These are phyloP conservation scores for Saguinus imperator DNA, from an alignment of 2,113 vertebrate species.

Conservation along the genomic window DNA sequence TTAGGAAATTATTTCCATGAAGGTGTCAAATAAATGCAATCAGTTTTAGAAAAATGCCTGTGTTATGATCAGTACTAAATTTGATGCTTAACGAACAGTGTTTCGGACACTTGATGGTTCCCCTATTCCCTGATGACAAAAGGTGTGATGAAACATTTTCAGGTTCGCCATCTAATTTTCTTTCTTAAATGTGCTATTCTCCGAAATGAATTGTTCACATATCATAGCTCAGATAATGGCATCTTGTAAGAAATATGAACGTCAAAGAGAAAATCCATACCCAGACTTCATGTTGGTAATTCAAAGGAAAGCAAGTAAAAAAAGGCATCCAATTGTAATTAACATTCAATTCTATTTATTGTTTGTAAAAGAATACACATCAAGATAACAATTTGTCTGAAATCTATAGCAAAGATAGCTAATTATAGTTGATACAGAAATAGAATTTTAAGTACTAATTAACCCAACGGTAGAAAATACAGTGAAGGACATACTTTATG, in stretches of 20 bases:
- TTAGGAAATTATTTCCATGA: background rate
- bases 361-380: conserved; percentile 14
- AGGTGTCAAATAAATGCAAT: background rate
- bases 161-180: background rate
- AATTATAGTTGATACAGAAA: background rate
- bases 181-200: conserved; percentile 19
- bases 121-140: background rate
- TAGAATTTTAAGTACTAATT: background rate
- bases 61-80: background rate
- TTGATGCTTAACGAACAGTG: background rate
- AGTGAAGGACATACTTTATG: background rate
- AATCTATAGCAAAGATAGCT: background rate
- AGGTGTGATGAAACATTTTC: background rate
- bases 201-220: background rate
- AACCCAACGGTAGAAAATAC: background rate
- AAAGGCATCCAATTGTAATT: background rate
- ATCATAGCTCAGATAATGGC: background rate
- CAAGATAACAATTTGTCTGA: background rate
- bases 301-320: background rate
- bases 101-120: background rate
- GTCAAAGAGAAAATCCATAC: background rate
- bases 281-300: background rate
- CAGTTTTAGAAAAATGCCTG: background rate
- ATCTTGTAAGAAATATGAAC: background rate
- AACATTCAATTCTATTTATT: background rate